Base-by-base conservation (phyloP, 2,113 vertebrate species). In the Hylia prasina region DNA sequence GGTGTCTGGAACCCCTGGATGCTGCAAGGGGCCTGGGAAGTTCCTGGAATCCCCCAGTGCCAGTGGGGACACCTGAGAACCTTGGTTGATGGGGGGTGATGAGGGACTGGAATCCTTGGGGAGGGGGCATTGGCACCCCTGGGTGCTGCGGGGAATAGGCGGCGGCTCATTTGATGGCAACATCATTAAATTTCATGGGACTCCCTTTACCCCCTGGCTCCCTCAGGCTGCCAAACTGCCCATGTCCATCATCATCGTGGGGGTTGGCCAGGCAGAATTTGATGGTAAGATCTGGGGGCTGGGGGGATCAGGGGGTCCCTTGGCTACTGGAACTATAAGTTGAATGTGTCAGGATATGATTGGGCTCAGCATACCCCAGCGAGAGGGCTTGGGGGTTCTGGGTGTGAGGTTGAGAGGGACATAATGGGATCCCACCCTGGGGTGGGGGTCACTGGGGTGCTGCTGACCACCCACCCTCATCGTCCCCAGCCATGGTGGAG, bases 161-260 rank as follows among this genome's bases (percentile, higher is more conserved):
- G 6, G 5, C 1, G 1, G 18, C 14, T 37, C 72, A 56, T 40
- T 65, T 77, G 56, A 24, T 24, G n/a, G 28, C 30, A 70, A 24
- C 44, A 35, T 58, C 37, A 50, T 58, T 58, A 58, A 58, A 66
- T 76, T 86, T 76, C 7, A 12, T 54, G 40, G 40, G 28, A 28
- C 28, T 22, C 35, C 30, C 4, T 56, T 73, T 12, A 47, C 8
- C 7, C 6, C 13, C 30, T 0, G 60, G 15, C 20, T 53, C 39
- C 22, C 31, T 47, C 76, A 99, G 99, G 99, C 99, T 50, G 99
- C 99, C 93, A 99, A 98, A 95, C 98, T 99, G n/a, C 99, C 99
- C 56, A 99, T 99, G 99, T 99, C 99, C 45, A 99, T 99, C 97
- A 99, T 99, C 97, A 99, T 99, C 60, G 97, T 99, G 58, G 99